Evolutionary conservation across 2,888 invertebrate species (phyloP), one percentile per base, ranked within the genome.

Genomic region (Euclidia mi): DNA sequence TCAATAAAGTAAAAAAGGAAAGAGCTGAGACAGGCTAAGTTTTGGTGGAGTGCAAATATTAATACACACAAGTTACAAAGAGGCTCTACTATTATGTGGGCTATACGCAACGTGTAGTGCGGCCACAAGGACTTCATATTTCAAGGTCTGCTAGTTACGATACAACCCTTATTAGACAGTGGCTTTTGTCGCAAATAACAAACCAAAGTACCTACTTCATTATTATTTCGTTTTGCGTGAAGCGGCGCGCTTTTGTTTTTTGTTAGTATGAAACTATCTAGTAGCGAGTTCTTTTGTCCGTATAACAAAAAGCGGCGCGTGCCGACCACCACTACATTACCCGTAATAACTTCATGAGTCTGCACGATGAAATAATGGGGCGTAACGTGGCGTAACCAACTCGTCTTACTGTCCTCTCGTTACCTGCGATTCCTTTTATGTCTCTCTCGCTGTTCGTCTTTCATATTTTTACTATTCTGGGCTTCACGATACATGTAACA

Each of bases 301-400:
- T 62, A 63, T 73, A 79, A 87, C 85, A 89, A 89, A 88, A 88
- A 84, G 79, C 79, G 71, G 63, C 71, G 79, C 78, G 76, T 75
- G 81, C 81, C 79, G 68, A 55, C 20, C n/a, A 74, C 77, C 84
- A 84, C 85, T 89, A 86, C 88, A 90, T 88, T 89, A 90, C 82
- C 78, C 83, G 82, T 87, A 87, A 90, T 86, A 87, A 86, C 88
- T 87, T 88, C 86, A 87, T 80, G 82, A 76, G 76, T 57, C 79
- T 70, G 80, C 77, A 75, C 80, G 79, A 83, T 82, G 78, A 69
- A 74, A 85, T 89, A 88, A 90, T 87, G 85, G 83, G 71, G 67
- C 77, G 82, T 78, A 78, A 81, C 79, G 79, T 76, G 62, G 49
- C 69, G 71, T 67, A 72, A 77, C 76, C 69, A 74, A 65, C 76